Evolutionary conservation across 2,797 vertebrate species (phyloP), one percentile per base, ranked within the genome.

Genomic region (Danionella dracula): DNA sequence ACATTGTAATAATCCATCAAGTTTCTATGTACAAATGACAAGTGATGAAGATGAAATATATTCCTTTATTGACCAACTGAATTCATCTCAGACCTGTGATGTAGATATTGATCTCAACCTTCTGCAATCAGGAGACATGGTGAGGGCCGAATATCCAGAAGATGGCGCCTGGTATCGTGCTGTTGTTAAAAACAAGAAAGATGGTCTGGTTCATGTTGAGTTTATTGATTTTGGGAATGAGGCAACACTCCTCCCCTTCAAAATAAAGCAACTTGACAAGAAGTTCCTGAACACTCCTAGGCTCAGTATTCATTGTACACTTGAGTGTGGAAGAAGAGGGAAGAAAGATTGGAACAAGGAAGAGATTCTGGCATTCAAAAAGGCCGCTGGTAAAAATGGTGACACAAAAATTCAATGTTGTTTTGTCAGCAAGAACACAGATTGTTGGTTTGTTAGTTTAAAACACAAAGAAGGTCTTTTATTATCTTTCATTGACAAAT

Each of bases 191-290:
- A 78, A 81, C 41, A 85, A 81, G 51, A 70, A 63, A 10, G 57
- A 73, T 35, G 68, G 75, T 29, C 75, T 56, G 0, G 50, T 90
- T 12, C 75, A 71, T 6, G 70, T 93, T 5, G 83, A 88, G 19
- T 94, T 91, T 63, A 85, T 94, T 76, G 92, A 93, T 80, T 92
- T 91, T 72, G 92, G 92, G 20, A 92, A 92, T 56, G 78, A 83
- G 31, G 85, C 83, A 3, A 72, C 82, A 15, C 73, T 93, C 50
- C 64, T 72, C 1, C 21, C 66, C 29, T 68, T 66, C 71, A 84
- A 87, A 68, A 80, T 76, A 0, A 57, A 70, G 5, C 76, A 74
- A 27, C 84, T 93, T 46, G 77, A 85, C 10, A 60, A 72, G 20
- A 27, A 75, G 4, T 80, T 83, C 8, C 48, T 64, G 0, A 63